These are phyloP conservation scores for Coendou prehensilis DNA, from an alignment of 2,797 vertebrate species.

Conservation along the genomic window DNA sequence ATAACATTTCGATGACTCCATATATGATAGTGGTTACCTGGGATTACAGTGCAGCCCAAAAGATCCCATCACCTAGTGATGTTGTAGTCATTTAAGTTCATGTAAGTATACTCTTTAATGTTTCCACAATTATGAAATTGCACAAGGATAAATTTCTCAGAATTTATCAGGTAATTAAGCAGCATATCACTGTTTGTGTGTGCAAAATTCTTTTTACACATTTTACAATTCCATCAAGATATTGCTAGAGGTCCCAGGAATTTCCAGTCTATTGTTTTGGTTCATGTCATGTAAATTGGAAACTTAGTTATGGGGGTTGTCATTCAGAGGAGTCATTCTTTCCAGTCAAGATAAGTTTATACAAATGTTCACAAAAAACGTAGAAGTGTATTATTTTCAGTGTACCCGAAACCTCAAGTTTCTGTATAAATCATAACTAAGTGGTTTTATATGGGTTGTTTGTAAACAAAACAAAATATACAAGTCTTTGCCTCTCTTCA, in stretches of 20 bases:
- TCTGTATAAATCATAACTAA: neutral
- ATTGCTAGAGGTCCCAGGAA: neutral
- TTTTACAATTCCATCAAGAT: neutral
- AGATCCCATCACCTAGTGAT: neutral
- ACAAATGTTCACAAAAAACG: neutral
- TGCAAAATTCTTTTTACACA: neutral
- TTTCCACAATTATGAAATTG: neutral
- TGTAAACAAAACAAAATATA: constrained; percentile 9
- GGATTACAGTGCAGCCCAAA: neutral
- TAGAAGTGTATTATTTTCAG: neutral
- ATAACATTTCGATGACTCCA: neutral
- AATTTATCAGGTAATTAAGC: neutral
- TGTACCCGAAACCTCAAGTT: neutral
- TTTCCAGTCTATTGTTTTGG: neutral
- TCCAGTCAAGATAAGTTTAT: neutral
- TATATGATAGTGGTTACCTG: neutral
- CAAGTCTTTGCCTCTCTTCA: neutral
- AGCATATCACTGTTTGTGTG: neutral
- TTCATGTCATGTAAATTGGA: neutral
- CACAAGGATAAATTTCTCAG: neutral
- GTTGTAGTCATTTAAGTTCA: neutral
- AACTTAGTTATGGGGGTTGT: neutral
- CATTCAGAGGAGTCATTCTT: neutral
- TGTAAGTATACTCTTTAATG: neutral
- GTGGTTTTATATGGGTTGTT: constrained; percentile 41